Base-by-base conservation (phyloP, 2,888 invertebrate species). In the Drosophila dives region DNA sequence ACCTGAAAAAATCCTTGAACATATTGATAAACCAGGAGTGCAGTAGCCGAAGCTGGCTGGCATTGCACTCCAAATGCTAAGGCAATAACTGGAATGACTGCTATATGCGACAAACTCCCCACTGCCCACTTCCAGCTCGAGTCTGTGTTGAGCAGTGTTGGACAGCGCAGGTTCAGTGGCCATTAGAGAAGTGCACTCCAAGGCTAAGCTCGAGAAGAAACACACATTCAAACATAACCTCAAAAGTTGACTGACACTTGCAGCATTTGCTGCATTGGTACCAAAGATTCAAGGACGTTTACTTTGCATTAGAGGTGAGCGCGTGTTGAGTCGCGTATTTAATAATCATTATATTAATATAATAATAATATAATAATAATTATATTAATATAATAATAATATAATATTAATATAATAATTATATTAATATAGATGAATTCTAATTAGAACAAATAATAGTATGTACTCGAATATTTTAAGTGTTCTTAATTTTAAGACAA, bases 1-100 rank as follows among this genome's bases (percentile, higher is more conserved):
- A 75, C 74, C 71, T 56, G 77, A 81, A 80, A 85, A 91, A 91
- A 91, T 91, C 92, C 92, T 92, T 91, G 91, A 91, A 91, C 87
- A 84, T 86, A 87, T 90, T 79, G 82, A 74, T 79, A 72, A 77
- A 91, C 83, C 91, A 91, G 91, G 92, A 90, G 90, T 82, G 75
- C 91, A 91, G 91, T 72, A 86, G 72, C 66, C 64, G 45, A 40
- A 73, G 81, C 58, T 80, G 74, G 77, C 75, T 79, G 76, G 77
- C 77, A 32, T 49, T 78, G 80, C 76, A 82, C 55, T 64, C 65
- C 45, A 59, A 74, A 55, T 78, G 54, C 58, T 64, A 64, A 26
- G 55, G 59, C 67, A 78, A 89, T 75, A 87, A 84, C 78, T 86
- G 80, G 72, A 79, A 83, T 83, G 68, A 79, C 85, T 68, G 63